Evolutionary conservation across 2,113 vertebrate genomes (phyloP).

Genomic region (Bos indicus): DNA sequence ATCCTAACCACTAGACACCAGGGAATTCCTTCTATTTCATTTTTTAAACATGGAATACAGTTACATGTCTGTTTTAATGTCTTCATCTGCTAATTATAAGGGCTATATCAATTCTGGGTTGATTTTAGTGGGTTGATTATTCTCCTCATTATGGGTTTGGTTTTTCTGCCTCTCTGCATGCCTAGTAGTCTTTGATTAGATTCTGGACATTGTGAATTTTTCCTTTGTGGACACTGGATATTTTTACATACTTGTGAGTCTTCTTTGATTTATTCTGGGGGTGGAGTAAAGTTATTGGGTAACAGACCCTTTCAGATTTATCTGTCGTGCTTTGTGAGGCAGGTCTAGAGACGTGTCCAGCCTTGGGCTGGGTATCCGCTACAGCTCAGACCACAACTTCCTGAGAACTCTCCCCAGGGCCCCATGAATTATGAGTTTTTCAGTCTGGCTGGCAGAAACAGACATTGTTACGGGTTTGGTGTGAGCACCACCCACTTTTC

Average conservation of each 20-base stretch:
- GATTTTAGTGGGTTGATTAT: background rate
- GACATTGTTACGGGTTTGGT: background rate
- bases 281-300: background rate
- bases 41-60: background rate
- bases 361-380: background rate
- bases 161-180: background rate
- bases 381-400: background rate
- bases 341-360: background rate
- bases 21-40: background rate
- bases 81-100: background rate
- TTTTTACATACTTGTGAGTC: background rate
- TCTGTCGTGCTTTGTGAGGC: background rate
- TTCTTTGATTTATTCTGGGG: background rate
- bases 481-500: background rate
- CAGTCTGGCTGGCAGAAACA: background rate
- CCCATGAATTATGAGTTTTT: background rate
- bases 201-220: background rate
- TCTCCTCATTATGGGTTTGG: background rate
- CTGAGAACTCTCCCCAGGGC: background rate
- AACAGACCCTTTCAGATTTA: background rate
- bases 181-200: background rate
- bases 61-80: background rate
- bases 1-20: background rate
- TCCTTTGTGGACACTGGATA: background rate
- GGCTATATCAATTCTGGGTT: background rate